phyloP scores from a whole-genome alignment of 1,140 invertebrate genomes.

The Pseudomyrmex cubaensis region DNA sequence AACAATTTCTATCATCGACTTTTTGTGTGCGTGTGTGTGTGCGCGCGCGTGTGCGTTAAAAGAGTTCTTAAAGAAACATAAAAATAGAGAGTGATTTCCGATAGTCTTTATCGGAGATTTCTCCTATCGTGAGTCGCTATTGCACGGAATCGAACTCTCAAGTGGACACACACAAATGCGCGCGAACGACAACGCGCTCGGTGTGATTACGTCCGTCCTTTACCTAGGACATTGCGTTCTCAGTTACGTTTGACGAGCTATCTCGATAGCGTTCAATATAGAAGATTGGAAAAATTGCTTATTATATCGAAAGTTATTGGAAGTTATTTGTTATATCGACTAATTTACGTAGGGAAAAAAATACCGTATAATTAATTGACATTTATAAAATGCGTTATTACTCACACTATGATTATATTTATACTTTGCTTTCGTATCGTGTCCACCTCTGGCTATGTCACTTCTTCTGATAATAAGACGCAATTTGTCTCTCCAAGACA shows the following conservation, averaged over 20 bases:
- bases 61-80: neutral
- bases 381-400: too few species aligned
- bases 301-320: too few species aligned
- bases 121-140: neutral
- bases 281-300: too few species aligned
- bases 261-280: conserved; percentile 56
- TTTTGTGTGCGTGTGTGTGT: neutral
- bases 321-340: too few species aligned
- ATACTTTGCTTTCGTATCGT: conserved; percentile 4
- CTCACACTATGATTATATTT: neutral
- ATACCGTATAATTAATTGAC: too few species aligned
- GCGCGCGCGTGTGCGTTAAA: neutral
- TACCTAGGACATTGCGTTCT: conserved; percentile 80
- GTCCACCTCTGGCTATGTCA: neutral
- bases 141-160: conserved; percentile 6
- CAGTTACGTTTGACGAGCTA: conserved; percentile 64
- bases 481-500: conserved; percentile 2
- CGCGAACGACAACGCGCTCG: neutral
- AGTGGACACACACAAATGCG: neutral
- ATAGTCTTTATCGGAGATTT: conserved; percentile 32
- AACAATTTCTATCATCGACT: neutral
- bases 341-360: too few species aligned
- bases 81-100: conserved; percentile 11
- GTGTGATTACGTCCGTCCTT: conserved; percentile 77
- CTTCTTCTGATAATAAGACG: conserved; percentile 10